These are phyloP conservation scores for Pterophyllum scalare DNA, from an alignment of 2,113 vertebrate genomes.

Conservation along the genomic window DNA sequence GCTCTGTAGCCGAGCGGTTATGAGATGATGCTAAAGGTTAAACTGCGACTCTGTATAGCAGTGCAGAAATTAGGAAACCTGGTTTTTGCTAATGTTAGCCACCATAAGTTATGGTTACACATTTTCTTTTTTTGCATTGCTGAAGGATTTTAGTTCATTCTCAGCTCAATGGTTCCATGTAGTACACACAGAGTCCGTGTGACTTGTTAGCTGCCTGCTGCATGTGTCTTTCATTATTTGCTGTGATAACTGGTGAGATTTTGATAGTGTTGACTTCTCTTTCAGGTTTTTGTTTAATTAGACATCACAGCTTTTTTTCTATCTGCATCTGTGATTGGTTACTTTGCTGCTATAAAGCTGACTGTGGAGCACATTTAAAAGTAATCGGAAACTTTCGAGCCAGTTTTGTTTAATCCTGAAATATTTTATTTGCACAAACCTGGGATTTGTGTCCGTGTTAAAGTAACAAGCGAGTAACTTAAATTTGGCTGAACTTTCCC, in stretches of 20 bases:
- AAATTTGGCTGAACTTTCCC: conserved; percentile 54
- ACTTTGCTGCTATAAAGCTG: conserved; percentile 22
- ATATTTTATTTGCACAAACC: neutral
- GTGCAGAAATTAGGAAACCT: neutral
- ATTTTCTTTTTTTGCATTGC: neutral
- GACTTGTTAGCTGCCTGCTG: neutral
- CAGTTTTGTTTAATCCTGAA: neutral
- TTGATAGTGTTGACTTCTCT: neutral
- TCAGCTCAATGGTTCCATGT: neutral
- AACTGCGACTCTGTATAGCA: neutral
- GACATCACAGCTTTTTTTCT: neutral
- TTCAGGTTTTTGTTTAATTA: neutral
- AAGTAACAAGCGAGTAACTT: conserved; percentile 16
- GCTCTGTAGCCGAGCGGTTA: neutral
- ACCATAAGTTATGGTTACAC: neutral
- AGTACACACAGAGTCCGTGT: rapidly evolving
- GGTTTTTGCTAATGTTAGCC: neutral
- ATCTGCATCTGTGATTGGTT: neutral
- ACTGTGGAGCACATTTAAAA: neutral
- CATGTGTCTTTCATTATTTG: neutral
- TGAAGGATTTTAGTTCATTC: neutral
- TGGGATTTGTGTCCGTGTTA: neutral
- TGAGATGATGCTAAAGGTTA: neutral
- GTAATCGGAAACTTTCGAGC: neutral
- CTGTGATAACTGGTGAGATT: neutral